Base-by-base conservation (phyloP, 2,113 vertebrate genomes). In the Aptenodytes forsteri region DNA sequence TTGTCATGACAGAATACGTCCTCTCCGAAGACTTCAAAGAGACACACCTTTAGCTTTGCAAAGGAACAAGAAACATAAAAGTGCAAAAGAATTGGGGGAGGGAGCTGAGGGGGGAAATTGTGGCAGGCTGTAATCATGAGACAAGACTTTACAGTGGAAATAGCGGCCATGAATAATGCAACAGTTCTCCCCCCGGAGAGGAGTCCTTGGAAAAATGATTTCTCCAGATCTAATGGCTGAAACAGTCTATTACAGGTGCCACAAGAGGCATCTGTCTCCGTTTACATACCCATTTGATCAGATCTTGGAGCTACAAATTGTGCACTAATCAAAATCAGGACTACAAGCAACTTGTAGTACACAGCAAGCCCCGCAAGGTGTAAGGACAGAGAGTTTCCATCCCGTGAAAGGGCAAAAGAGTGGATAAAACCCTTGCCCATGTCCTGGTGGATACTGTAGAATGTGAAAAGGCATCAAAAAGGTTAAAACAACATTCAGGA, bases 171-270 rank as follows among this genome's bases (percentile, higher is more conserved):
- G 89, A 96, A 96, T 97, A 94, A 97, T 93, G 92, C 89, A 97
- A 50, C 66, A 81, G 54, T 89, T 85, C 70, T 93, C 40, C 64
- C 65, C 78, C 70, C 38, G n/a, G 75, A 87, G 87, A 97, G 81
- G 44, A 73, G 27, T n/a, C n/a, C 78, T 96, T 52, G 65, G 42
- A 93, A 92, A 96, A 90, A 80, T 55, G 67, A 94, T 96, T 97
- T 94, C 88, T 93, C 84, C 82, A 90, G 50, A 93, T 93, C 61
- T 95, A 95, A 93, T 87, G 83, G 69, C 47, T 91, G 75, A 91
- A 95, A 95, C 15, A 88, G 89, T 96, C 93, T 93, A 79, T 96
- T 97, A 93, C 58, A 92, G 93, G 82, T 94, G 64, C 65, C 96
- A 90, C 76, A 95, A 80, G 84, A 91, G 69, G 78, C 78, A 92